These are phyloP conservation scores for Gari tellinella DNA, from an alignment of 2,888 invertebrate species.

Conservation along the genomic window DNA sequence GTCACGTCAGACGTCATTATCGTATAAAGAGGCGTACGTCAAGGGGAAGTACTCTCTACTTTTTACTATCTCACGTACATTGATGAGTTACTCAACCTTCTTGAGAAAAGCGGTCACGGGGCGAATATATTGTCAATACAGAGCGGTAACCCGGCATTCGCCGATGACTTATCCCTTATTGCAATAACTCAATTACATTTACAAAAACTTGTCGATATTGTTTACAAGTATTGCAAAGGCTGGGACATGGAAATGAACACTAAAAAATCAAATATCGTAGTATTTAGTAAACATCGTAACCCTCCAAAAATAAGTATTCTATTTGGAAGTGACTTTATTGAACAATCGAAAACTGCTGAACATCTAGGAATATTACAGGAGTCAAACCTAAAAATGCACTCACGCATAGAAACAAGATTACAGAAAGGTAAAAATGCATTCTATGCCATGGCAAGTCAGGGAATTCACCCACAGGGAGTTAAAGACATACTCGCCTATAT, in stretches of 20 bases:
- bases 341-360: neutral
- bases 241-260: constrained; percentile 20
- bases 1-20: neutral
- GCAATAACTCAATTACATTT: constrained; percentile 2
- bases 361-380: constrained; percentile 12
- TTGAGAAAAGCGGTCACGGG: constrained; percentile 2
- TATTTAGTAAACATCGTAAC: constrained; percentile 4
- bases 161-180: constrained; percentile 15
- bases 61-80: constrained; percentile 16
- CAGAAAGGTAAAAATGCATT: constrained; percentile 9
- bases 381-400: constrained; percentile 16
- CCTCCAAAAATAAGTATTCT: neutral
- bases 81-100: constrained; percentile 6
- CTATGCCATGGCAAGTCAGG: constrained; percentile 8
- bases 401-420: constrained; percentile 8
- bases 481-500: too few relatives aligned
- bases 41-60: constrained; percentile 19
- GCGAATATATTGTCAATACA: neutral
- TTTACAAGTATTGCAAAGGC: constrained; percentile 3
- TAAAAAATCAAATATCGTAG: constrained; percentile 11
- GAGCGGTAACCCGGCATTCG: constrained; percentile 16
- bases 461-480: neutral
- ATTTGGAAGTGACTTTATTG: constrained; percentile 1
- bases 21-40: constrained; percentile 8
- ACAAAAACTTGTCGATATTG: constrained; percentile 13